Base-by-base conservation (phyloP, 1,140 invertebrate genomes). In the Carposina sasakii region DNA sequence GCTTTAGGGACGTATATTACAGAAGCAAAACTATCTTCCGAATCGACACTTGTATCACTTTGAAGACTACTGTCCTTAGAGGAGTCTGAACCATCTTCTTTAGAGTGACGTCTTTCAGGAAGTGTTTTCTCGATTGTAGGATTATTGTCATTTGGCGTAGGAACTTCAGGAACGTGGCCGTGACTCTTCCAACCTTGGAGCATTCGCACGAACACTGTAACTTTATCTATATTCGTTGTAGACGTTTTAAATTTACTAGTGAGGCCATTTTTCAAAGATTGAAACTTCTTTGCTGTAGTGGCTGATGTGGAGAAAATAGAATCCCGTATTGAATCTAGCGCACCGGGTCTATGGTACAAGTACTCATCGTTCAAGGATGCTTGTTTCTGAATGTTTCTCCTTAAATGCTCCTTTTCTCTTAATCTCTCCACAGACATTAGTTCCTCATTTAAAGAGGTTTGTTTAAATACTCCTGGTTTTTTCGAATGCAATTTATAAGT, bases 21-120 rank as follows among this genome's bases (percentile, higher is more conserved):
- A 37, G 94, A 96, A 23, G 94, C 94, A 71, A 96, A 95, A 79
- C 93, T 95, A 61, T 97, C 95, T 79, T 97, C 94, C 1, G 94
- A 96, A 75, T 97, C 95, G 2, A 97, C 92, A 78, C 94, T 96
- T 0, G 95, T 96, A 63, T 97, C 95, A 76, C 94, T 96, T 73
- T 96, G 95, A 36, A 96, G 86, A 74, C 94, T 96, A 67, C 93
- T 95, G 67, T 96, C 94, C 82, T 96, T 97, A 1, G 94, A 95
- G 0, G 94, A 95, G 69, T 96, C 95, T 0, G 94, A 96, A 5
- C 93, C 93, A 55, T 96, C 94, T 74, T 96, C 94, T 61, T 61
- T 67, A 9, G 73, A 79, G 67, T 82, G 74, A 46, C 73, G 57
- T 60, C 74, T 61, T 57, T 81, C 77, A 20, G 66, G 78, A 52